These are phyloP conservation scores for Hydrophis major DNA, from an alignment of 2,797 vertebrate genomes.

Conservation along the genomic window DNA sequence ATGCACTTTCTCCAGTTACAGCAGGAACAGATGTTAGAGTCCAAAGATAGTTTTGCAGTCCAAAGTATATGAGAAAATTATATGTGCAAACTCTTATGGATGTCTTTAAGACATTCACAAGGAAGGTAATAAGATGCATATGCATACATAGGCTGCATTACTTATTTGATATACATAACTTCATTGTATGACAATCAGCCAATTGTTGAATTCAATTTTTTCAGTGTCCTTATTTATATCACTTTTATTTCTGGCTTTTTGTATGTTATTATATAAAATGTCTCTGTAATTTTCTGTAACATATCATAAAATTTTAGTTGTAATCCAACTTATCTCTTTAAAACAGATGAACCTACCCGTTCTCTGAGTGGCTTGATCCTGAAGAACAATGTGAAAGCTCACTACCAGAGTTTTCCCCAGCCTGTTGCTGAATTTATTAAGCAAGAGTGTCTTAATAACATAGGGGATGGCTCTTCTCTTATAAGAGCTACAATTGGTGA, in stretches of 20 bases:
- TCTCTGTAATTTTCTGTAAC: not conserved
- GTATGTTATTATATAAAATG: not conserved
- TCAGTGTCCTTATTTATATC: not conserved
- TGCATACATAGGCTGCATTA: not conserved
- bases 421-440: slow-evolving; percentile 94
- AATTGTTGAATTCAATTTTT: not conserved
- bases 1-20: not conserved
- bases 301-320: not conserved
- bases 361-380: slow-evolving; percentile 92
- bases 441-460: slow-evolving; percentile 93
- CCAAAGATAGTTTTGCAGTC: not conserved
- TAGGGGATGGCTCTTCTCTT: slow-evolving; percentile 89
- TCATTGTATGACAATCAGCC: not conserved
- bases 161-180: not conserved
- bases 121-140: not conserved
- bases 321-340: not conserved
- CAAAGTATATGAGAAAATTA: not conserved
- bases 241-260: not conserved
- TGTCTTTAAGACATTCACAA: not conserved
- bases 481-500: slow-evolving; percentile 93
- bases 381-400: slow-evolving; percentile 95
- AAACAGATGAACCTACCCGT: slow-evolving; percentile 88
- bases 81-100: not conserved
- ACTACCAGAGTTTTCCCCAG: slow-evolving; percentile 92
- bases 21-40: not conserved